phyloP scores from a whole-genome alignment of 2,113 vertebrate genomes.

The Calyptomena viridis region DNA sequence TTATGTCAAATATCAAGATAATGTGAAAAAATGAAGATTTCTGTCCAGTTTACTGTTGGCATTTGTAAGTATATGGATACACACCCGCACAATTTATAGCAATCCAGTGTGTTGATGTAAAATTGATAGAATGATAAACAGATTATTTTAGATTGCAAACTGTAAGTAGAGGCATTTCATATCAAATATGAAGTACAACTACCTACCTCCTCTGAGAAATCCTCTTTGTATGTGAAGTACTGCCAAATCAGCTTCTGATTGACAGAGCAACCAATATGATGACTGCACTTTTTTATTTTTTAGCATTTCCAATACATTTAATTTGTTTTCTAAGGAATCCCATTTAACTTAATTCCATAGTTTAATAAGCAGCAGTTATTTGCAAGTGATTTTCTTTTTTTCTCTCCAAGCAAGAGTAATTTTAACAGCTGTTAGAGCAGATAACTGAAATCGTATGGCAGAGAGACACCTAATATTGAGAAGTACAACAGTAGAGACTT shows the following conservation, averaged over 20 bases:
- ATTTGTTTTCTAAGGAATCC: neutral
- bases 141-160: neutral
- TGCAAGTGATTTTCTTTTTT: neutral
- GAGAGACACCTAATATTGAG: neutral
- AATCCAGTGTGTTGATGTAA: neutral
- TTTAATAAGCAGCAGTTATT: conserved; percentile 1
- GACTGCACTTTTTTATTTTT: neutral
- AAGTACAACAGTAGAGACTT: neutral
- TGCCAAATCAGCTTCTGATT: neutral
- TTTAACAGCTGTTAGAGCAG: neutral
- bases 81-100: neutral
- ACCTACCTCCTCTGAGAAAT: neutral
- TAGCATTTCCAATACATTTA: neutral
- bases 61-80: neutral
- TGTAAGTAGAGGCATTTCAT: neutral
- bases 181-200: neutral
- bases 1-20: neutral
- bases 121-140: neutral
- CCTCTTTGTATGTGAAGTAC: neutral
- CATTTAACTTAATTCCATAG: neutral
- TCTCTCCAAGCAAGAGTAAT: neutral
- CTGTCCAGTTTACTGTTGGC: neutral
- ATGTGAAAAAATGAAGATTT: neutral
- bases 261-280: neutral
- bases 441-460: neutral